A percentile compares a stretch with the other conserved stretches of the same genome.
Conservation (phyloP, 2,888 invertebrate genomes). For the Spisula subtruncata region DNA sequence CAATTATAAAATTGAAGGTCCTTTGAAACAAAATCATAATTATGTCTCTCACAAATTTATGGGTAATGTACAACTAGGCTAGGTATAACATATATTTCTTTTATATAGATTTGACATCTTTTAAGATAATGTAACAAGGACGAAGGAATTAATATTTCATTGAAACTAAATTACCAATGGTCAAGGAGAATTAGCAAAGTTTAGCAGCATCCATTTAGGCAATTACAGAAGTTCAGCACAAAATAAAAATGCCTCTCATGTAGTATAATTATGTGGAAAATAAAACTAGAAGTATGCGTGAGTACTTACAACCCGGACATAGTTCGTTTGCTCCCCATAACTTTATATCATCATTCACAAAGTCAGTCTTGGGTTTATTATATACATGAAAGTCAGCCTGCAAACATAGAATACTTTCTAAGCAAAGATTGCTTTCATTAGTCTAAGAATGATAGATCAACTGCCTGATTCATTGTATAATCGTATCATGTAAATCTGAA, state of each 20-base stretch:
- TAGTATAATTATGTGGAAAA: background rate
- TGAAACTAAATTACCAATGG: background rate
- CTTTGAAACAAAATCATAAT: too few species aligned
- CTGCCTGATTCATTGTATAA: too few species aligned
- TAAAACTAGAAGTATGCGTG: background rate
- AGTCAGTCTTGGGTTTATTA: slow-evolving; percentile 54
- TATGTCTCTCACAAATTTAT: too few species aligned
- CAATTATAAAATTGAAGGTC: too few species aligned
- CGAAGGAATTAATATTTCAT: background rate
- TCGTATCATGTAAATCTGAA: too few species aligned
- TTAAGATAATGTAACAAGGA: too few species aligned
- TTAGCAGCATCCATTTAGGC: too few species aligned
- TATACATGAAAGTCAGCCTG: slow-evolving; percentile 67
- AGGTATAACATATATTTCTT: too few species aligned
- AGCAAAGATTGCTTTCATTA: too few species aligned
- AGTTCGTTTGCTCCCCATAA: slow-evolving; percentile 54
- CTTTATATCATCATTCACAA: slow-evolving; percentile 64
- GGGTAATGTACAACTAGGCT: too few species aligned
- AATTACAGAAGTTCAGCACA: background rate
- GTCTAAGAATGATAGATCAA: too few species aligned
- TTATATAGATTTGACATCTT: too few species aligned
- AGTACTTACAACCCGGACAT: slow-evolving; percentile 61
- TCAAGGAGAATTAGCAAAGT: background rate
- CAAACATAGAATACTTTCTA: background rate
- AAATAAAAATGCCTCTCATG: background rate